Percentiles rank a stretch among this genome's conserved stretches.
These are phyloP conservation scores for Drosophila cyrtoloma DNA, from an alignment of 2,888 invertebrate species.

Conservation along the genomic window DNA sequence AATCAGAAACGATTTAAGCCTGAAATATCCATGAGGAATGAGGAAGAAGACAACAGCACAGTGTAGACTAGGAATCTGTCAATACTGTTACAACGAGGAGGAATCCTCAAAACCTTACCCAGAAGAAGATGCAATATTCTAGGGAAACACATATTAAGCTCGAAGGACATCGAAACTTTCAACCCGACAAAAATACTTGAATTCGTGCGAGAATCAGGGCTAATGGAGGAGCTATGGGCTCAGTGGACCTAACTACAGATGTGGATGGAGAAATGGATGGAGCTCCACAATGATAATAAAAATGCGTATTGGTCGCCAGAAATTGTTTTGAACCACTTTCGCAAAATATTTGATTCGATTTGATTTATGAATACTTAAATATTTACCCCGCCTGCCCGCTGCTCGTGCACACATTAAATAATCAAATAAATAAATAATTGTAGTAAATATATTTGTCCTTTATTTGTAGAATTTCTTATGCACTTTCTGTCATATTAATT, in stretches of 20 bases:
- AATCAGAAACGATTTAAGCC: background rate
- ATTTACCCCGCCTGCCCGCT: background rate
- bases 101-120: background rate
- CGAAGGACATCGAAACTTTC: background rate
- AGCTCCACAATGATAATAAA: background rate
- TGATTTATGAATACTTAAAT: background rate
- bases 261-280: background rate
- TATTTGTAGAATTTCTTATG: slow-evolving; percentile 71
- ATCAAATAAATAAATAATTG: slow-evolving; percentile 15
- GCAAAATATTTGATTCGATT: background rate
- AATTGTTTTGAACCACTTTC: background rate
- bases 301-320: background rate
- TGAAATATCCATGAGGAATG: background rate
- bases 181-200: no score
- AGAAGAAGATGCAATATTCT: background rate
- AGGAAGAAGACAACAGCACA: background rate
- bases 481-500: slow-evolving; percentile 40
- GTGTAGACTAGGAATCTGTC: background rate
- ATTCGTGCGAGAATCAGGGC: no score
- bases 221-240: background rate
- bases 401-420: background rate
- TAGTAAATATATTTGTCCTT: slow-evolving; percentile 79
- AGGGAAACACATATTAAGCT: background rate
- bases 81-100: background rate
- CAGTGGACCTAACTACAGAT: background rate